Conservation (phyloP, 2,113 vertebrate genomes). For the Stercorarius parasiticus region DNA sequence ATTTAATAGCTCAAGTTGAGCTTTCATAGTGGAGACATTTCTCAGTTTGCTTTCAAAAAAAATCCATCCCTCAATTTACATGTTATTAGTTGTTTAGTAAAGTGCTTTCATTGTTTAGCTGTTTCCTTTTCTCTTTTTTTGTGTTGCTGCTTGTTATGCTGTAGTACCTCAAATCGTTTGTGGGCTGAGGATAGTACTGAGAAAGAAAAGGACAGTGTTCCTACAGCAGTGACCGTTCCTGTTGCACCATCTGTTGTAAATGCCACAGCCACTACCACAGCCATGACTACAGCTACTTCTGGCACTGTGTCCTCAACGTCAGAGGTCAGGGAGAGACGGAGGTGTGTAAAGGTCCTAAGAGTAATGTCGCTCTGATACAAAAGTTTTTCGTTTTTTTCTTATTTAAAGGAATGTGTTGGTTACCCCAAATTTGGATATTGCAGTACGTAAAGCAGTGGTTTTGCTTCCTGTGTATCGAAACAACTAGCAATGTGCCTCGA, state of each 20-base stretch:
- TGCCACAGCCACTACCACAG: conserved; percentile 88
- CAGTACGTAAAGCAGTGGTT: background rate
- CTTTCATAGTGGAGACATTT: conserved; percentile 51
- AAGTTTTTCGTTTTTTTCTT: conserved; percentile 13
- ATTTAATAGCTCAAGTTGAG: conserved; percentile 50
- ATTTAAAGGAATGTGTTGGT: conserved; percentile 46
- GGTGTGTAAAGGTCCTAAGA: conserved; percentile 82
- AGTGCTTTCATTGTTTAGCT: conserved; percentile 83
- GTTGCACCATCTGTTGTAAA: conserved; percentile 94
- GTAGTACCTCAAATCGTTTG: conserved; percentile 87
- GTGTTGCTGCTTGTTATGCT: conserved; percentile 79
- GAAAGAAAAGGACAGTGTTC: conserved; percentile 91
- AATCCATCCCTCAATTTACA: conserved; percentile 75
- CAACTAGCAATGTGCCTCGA: background rate
- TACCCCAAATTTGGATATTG: background rate
- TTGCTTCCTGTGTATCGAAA: background rate
- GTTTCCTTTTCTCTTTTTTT: conserved; percentile 83
- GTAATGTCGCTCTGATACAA: conserved; percentile 50
- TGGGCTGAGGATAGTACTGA: conserved; percentile 96
- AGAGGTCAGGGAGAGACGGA: conserved; percentile 94
- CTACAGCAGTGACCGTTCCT: conserved; percentile 91
- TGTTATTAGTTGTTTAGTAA: conserved; percentile 75
- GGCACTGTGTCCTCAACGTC: conserved; percentile 87
- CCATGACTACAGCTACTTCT: conserved; percentile 86
- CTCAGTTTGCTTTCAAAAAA: conserved; percentile 57